These are phyloP conservation scores for Phrixothrix hirtus DNA, from an alignment of 2,888 invertebrate species.

Conservation along the genomic window DNA sequence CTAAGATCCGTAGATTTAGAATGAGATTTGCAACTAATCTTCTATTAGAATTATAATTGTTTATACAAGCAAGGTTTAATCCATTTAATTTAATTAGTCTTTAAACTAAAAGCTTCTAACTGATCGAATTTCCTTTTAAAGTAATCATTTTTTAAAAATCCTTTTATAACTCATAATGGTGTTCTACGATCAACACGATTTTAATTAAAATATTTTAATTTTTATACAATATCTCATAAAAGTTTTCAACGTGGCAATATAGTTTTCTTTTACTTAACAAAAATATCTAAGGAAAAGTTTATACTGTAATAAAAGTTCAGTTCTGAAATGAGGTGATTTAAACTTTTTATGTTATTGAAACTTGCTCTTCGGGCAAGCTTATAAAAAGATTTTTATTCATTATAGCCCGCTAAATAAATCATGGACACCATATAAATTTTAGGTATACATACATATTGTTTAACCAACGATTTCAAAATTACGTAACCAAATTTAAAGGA, in stretches of 20 bases:
- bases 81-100: constrained; percentile 6
- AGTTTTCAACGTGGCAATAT: too few relatives aligned
- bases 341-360: constrained; percentile 28
- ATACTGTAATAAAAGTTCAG: constrained; percentile 21
- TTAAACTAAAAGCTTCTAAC: neutral
- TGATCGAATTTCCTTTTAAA: too few relatives aligned
- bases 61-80: constrained; percentile 7
- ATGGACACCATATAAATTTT: constrained; percentile 1
- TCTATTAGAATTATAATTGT: constrained; percentile 33
- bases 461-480: neutral
- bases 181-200: too few relatives aligned
- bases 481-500: neutral
- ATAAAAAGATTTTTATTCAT: constrained; percentile 16
- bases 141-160: too few relatives aligned
- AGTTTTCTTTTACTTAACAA: constrained; percentile 11
- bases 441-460: neutral
- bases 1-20: constrained; percentile 34
- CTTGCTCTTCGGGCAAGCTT: constrained; percentile 11
- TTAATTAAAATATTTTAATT: too few relatives aligned
- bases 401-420: constrained; percentile 17
- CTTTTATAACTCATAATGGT: too few relatives aligned
- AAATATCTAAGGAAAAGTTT: constrained; percentile 19
- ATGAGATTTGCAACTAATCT: constrained; percentile 39
- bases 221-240: too few relatives aligned
- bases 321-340: constrained; percentile 23